Conservation (phyloP, 2,113 vertebrate species). For the Tachuris rubrigastra region DNA sequence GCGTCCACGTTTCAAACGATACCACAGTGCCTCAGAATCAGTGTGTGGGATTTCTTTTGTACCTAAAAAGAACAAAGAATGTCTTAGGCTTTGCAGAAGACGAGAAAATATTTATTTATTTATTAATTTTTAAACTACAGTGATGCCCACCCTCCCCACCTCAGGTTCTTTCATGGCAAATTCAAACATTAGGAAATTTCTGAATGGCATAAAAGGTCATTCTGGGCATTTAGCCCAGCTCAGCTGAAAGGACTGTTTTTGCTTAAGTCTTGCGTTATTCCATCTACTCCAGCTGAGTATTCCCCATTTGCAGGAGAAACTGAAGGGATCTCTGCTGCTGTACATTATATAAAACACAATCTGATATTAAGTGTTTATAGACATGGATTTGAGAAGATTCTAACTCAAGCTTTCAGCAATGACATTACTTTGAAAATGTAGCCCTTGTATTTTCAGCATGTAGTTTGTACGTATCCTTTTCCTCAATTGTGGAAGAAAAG, state of each 20-base stretch:
- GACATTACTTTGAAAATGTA: not conserved
- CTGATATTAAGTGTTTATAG: not conserved
- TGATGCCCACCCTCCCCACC: fast-evolving
- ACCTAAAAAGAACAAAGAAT: not conserved
- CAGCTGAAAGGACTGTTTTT: not conserved
- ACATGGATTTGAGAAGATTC: not conserved
- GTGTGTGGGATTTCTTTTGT: not conserved
- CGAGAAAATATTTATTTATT: not conserved
- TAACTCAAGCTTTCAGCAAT: not conserved
- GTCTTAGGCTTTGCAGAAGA: not conserved
- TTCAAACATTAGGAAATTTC: not conserved
- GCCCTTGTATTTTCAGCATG: not conserved
- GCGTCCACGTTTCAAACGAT: not conserved
- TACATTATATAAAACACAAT: not conserved
- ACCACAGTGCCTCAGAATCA: not conserved
- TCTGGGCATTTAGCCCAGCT: not conserved
- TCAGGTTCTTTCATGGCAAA: not conserved
- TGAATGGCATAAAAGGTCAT: not conserved
- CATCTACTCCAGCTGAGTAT: not conserved
- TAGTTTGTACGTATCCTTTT: not conserved
- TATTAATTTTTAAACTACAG: not conserved
- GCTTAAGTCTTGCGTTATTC: not conserved
- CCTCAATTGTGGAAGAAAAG: not conserved
- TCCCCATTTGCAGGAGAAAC: not conserved
- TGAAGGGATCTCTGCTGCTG: not conserved